Evolutionary conservation across 1,140 invertebrate species (phyloP), one percentile per base, ranked within the genome.

Genomic region (Platyscapa corneri): DNA sequence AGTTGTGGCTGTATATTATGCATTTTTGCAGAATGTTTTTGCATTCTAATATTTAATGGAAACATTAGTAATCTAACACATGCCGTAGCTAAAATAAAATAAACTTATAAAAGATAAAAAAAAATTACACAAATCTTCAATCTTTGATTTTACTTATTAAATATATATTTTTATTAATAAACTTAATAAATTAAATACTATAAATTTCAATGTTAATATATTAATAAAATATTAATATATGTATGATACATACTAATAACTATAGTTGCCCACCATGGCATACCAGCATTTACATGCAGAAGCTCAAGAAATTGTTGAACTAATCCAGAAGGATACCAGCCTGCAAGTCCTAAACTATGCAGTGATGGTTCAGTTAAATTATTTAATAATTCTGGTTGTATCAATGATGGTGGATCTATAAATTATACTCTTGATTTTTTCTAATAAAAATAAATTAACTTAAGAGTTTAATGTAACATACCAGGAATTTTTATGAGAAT

Each of bases 251-350:
- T 94, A 97, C 96, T 94, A 81, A 96, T 90, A 10, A 95, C 93
- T 90, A 99, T 99, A 23, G 96, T 91, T 34, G 91, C 95, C 97
- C 98, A 99, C 98, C 98, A 99, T 3, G 98, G 98, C 27, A 99
- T 75, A 88, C 95, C 96, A 27, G 94, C 91, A 2, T 91, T 91
- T 64, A 97, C 94, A 91, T 99, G 98, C 18, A 99, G 67, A 88
- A 93, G 96, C 92, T 99, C 98, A 88, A 99, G 93, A 85, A 93
- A 94, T 72, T 95, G 94, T 90, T 99, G 97, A 2, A 98, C 92
- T 0, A 98, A 90, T 7, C 98, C 98, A 20, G 96, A 91, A 1
- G 98, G 98, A 32, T 92, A 93, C 94, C 95, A 97, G 16, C 96
- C 95, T 30, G 96, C 97, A 14, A 99, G 93, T 14, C 98, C 98